Evolutionary conservation across 2,797 vertebrate species (phyloP).

Genomic region (Cossypha heuglini): DNA sequence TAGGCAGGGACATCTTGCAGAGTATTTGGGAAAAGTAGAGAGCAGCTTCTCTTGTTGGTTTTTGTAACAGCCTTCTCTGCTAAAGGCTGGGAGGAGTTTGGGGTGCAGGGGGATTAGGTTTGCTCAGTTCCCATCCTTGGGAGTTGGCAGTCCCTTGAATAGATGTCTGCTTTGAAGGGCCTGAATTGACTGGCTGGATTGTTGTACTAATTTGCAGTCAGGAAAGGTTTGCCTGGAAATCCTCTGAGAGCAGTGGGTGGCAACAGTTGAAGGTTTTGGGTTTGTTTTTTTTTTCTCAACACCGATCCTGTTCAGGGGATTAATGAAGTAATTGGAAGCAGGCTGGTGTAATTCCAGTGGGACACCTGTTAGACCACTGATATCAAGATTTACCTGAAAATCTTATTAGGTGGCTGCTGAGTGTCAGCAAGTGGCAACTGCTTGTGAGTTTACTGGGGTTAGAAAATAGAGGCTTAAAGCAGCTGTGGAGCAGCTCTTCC

Average conservation of each 20-base stretch:
- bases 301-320: neutral
- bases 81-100: neutral
- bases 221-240: neutral
- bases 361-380: neutral
- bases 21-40: neutral
- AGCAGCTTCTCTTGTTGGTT: neutral
- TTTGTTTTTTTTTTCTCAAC: neutral
- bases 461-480: neutral
- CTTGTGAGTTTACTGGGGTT: neutral
- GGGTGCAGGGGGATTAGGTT: neutral
- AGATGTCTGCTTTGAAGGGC: neutral
- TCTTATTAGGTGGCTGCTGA: neutral
- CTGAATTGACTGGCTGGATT: neutral
- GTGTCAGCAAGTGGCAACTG: neutral
- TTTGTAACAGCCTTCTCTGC: neutral
- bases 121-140: neutral
- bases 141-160: neutral
- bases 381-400: neutral
- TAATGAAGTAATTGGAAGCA: neutral
- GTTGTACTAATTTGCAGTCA: conserved; percentile 31
- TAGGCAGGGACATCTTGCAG: neutral
- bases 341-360: neutral
- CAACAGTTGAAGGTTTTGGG: neutral
- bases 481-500: neutral
- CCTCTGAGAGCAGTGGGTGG: neutral